phyloP scores from a whole-genome alignment of 1,140 invertebrate species.

The Tetramorium alpestre region DNA sequence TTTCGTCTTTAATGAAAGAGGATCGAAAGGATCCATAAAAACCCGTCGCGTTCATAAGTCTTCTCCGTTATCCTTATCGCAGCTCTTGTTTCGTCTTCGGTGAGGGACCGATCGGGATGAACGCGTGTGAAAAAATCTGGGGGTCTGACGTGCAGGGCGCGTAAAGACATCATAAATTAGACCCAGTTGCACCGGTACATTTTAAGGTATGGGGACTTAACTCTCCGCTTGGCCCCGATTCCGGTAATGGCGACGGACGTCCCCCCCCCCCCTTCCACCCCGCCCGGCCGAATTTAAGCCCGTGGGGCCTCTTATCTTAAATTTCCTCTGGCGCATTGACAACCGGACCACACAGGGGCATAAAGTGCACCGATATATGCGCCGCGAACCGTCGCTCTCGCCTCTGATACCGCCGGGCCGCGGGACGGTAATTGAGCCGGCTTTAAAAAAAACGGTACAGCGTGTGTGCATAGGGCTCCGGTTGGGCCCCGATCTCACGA shows the following conservation, averaged over 20 bases:
- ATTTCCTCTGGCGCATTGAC: slow-evolving; percentile 49
- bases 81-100: not conserved
- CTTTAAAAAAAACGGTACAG: slow-evolving; percentile 43
- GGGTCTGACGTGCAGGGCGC: not conserved
- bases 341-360: slow-evolving; percentile 56
- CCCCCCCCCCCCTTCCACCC: not conserved
- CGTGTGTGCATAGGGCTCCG: not conserved
- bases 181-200: slow-evolving; percentile 56
- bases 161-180: slow-evolving; percentile 49
- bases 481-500: slow-evolving; percentile 24
- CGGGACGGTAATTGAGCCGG: slow-evolving; percentile 31
- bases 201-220: slow-evolving; percentile 29
- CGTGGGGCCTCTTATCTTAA: slow-evolving; percentile 50
- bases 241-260: slow-evolving; percentile 8
- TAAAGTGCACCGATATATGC: slow-evolving; percentile 56
- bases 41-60: not conserved
- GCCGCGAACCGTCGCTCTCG: slow-evolving; percentile 42
- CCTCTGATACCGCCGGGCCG: slow-evolving; percentile 43
- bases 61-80: slow-evolving; percentile 12
- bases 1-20: not conserved
- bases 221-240: slow-evolving; percentile 54
- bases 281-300: slow-evolving; percentile 6
- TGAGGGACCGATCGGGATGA: not conserved
- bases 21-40: not conserved
- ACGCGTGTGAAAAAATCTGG: slow-evolving; percentile 26